Percentiles rank a stretch among this genome's conserved stretches.
Evolutionary conservation across 2,888 invertebrate genomes (phyloP).

Genomic region (Tetramorium bicarinatum): DNA sequence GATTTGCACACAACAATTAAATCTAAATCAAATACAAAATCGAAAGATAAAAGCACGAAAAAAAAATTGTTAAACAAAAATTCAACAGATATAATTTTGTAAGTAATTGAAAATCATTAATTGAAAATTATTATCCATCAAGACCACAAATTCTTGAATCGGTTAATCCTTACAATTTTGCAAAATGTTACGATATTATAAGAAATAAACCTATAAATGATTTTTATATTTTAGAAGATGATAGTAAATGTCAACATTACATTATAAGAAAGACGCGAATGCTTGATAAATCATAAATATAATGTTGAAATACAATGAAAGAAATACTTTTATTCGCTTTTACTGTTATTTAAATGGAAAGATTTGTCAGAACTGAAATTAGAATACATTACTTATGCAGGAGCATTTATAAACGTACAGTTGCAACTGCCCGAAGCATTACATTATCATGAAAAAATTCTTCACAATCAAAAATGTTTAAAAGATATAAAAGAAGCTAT

Average conservation of each 20-base stretch:
- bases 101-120: not conserved
- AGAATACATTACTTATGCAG: not conserved
- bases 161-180: not conserved
- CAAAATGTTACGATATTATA: constrained; percentile 6
- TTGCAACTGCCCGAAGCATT: no score
- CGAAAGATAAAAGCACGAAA: no score
- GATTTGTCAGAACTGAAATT: not conserved
- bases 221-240: constrained; percentile 1
- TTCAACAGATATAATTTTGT: constrained; percentile 1
- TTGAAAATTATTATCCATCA: not conserved
- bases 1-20: not conserved
- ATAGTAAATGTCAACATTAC: not conserved
- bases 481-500: no score
- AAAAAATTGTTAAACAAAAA: no score
- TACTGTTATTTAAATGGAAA: constrained; percentile 5
- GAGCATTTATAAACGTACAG: not conserved
- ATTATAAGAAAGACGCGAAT: not conserved
- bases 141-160: not conserved
- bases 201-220: not conserved
- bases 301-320: no score
- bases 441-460: no score
- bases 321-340: not conserved
- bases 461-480: no score
- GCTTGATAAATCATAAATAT: no score
- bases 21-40: not conserved